Base-by-base conservation (phyloP, 2,888 invertebrate species). In the Pseudoips prasinana region DNA sequence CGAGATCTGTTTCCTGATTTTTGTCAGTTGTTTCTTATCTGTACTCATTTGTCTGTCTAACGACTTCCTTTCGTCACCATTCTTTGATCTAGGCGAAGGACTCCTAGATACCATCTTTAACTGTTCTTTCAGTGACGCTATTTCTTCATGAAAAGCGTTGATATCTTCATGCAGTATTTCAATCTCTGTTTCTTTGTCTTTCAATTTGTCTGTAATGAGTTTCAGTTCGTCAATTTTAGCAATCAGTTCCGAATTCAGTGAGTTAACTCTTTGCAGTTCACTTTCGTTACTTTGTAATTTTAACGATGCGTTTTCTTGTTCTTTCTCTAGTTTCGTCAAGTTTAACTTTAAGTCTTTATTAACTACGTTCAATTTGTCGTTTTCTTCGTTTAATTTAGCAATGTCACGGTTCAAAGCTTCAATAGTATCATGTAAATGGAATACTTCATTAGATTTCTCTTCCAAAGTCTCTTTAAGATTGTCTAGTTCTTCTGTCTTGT, bases 11-110 rank as follows among this genome's bases (percentile, higher is more conserved):
- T 82, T 81, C 48, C 78, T 72, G 10, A 87, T 91, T 57, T 87
- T 90, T 1, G 87, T 87, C 5, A 93, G 55, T 45, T 92, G 92
- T 11, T 90, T 87, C 37, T 91, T 86, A 46, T 92, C 92, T 4
- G 82, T 90, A 14, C 78, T 87, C 25, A 91, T 90, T 35, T 89
- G 90, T 46, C 81, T 55, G 42, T 78, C 78, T 1, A 61, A 35
- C 7, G 90, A 86, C 1, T 79, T 87, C 51, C 87, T 90, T 2
- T 86, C 82, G 11, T 92, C 92, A 7, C 90, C 73, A 36, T 75
- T 85, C 47, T 90, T 91, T 31, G 84, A 90, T 33, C 90, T 89
- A 7, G 90, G 91, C 59, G 93, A 92, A 8, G 92, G 91, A 33
- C 90, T 89, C 1, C 87, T 54, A 0, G 88, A 86, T 1, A 72